phyloP scores from a whole-genome alignment of 1,140 invertebrate genomes.

The Lucilia cuprina region DNA sequence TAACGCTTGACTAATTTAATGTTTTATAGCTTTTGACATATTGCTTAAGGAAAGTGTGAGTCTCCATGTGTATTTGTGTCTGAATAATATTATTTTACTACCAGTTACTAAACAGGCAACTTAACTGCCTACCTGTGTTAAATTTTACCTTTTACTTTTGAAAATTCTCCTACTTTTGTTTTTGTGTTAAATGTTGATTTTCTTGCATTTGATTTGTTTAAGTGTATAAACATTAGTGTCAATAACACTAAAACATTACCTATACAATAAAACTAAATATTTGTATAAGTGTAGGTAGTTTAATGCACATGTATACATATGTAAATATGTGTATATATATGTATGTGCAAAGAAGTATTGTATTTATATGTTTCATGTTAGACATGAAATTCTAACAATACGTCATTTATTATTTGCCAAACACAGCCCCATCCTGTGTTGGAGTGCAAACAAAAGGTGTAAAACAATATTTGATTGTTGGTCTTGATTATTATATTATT shows the following conservation, averaged over 20 bases:
- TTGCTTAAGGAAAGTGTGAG: neutral
- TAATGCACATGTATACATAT: neutral
- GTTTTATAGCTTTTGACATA: conserved; percentile 15
- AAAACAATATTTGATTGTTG: conserved; percentile 1
- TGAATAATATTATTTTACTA: neutral
- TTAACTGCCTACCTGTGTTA: neutral
- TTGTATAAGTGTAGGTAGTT: neutral
- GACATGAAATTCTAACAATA: neutral
- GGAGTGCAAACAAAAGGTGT: neutral
- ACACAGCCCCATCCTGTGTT: neutral
- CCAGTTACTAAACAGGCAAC: neutral
- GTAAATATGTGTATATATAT: neutral
- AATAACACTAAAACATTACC: conserved; percentile 12
- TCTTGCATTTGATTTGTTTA: neutral
- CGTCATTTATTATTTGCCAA: neutral
- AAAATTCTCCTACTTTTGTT: neutral
- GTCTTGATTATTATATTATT: neutral
- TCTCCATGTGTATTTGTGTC: neutral
- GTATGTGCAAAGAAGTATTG: neutral
- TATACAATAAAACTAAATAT: no score
- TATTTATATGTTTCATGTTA: neutral
- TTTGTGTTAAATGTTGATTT: neutral
- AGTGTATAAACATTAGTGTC: neutral
- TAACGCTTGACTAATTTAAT: conserved; percentile 8
- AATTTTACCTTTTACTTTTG: neutral